Conservation (phyloP, 2,113 vertebrate species). For the Gyps fulvus region DNA sequence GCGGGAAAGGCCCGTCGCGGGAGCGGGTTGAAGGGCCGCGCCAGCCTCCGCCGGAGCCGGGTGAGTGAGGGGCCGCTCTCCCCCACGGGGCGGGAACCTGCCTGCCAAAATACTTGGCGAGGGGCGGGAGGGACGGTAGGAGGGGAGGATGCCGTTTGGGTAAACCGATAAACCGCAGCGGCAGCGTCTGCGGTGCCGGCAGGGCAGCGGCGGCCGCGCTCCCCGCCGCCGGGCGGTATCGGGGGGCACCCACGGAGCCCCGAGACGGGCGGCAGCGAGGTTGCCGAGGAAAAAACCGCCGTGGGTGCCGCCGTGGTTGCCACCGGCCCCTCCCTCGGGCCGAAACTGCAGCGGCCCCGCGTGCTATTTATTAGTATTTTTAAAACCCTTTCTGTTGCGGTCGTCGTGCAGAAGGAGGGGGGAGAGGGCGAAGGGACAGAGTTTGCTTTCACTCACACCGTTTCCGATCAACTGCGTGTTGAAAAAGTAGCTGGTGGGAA, state of each 20-base stretch:
- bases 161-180: neutral
- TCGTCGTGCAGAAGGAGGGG: neutral
- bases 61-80: neutral
- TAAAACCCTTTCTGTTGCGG: neutral
- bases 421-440: constrained; percentile 1
- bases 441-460: constrained; percentile 61
- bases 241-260: neutral
- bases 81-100: neutral
- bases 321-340: neutral
- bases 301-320: neutral
- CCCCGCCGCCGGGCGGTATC: neutral
- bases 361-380: constrained; percentile 75
- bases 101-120: neutral
- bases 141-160: neutral
- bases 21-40: no score
- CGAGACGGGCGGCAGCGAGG: neutral
- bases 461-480: constrained; percentile 60
- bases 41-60: neutral
- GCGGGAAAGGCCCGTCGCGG: neutral
- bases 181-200: rapidly evolving
- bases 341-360: constrained; percentile 48
- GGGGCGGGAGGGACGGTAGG: no score
- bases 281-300: neutral
- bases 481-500: constrained; percentile 68
- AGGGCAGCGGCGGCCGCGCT: neutral